Base-by-base conservation (phyloP, 2,888 invertebrate species). In the Chalcosyrphus nemorum region DNA sequence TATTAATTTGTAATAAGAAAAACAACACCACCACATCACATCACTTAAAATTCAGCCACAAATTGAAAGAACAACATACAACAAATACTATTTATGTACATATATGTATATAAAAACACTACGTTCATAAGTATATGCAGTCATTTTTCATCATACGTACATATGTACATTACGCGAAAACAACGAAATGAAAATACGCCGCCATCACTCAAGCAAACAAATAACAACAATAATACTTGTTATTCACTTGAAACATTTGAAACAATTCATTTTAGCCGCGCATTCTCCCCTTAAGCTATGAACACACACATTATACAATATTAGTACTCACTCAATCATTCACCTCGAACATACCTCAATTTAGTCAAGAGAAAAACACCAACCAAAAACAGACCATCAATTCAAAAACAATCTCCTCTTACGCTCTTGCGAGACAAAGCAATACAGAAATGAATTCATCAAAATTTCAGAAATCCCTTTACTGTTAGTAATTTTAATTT, bases 21-120 rank as follows among this genome's bases (percentile, higher is more conserved):
- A 66, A 71, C 56, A 71, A 63, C 71, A 78, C 56, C 78, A 78
- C 66, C 65, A 65, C 72, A 80, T 72, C 59, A 75, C 63, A 75
- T 68, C 54, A 54, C 29, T 15, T 13, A 2, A 66, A 66, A 17
- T 11, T 15, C 43, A 72, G 13, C 19, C 32, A 47, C 15, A 43
- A 63, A 61, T 41, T 32, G 9, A 11, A 32, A 15, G 9, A 50
- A 19, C 29, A 15, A 13, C 19, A 43, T 35, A 43, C 24, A 59
- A 32, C 68, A 52, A 21, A 52, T 2, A 24, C 9, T 29, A 24
- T n/a, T 52, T 29, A 27, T 13, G 5, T 54, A 52, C 32, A 3
- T 13, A 17, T 35, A 57, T 9, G n/a, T 45, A 9, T 13, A n/a
- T n/a, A 17, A 15, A 45, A 35, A 19, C 24, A n/a, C n/a, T n/a